Evolutionary conservation across 2,797 vertebrate species (phyloP).

Genomic region (Hippoglossus hippoglossus): DNA sequence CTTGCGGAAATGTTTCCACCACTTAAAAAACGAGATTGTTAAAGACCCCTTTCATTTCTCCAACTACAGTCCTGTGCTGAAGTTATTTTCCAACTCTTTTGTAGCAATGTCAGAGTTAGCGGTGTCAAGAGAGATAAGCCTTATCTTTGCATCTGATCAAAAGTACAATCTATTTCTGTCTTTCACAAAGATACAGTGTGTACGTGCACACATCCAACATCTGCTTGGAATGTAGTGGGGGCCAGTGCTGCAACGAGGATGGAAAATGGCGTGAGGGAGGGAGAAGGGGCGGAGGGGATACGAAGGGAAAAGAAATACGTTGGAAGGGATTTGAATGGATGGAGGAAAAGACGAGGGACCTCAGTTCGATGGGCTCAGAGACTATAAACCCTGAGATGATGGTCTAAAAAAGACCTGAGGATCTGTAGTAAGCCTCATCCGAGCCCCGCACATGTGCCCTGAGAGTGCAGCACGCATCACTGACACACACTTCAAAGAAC

Average conservation of each 20-base stretch:
- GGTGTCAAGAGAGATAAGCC: constrained; percentile 17
- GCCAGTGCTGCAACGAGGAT: constrained; percentile 40
- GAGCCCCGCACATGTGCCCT: constrained; percentile 67
- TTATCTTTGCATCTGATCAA: constrained; percentile 22
- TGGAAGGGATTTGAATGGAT: constrained; percentile 62
- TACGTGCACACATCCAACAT: constrained; percentile 56
- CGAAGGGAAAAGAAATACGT: constrained; percentile 39
- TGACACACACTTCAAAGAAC: constrained; percentile 69
- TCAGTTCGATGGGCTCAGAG: constrained; percentile 31
- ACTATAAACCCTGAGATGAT: constrained; percentile 66
- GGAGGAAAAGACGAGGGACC: not conserved
- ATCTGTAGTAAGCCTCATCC: constrained; percentile 64
- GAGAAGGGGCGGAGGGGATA: not conserved
- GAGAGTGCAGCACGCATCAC: constrained; percentile 61
- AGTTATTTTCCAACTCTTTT: not conserved
- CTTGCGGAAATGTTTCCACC: constrained; percentile 57
- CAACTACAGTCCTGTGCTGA: not conserved
- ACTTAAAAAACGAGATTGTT: constrained; percentile 25
- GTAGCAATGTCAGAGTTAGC: constrained; percentile 14
- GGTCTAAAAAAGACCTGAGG: constrained; percentile 54
- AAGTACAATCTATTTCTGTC: constrained; percentile 19
- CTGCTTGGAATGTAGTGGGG: constrained; percentile 65
- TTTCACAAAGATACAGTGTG: not conserved
- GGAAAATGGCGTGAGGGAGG: constrained; percentile 61
- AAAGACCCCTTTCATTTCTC: constrained; percentile 29